phyloP scores from a whole-genome alignment of 2,797 vertebrate species.

The Xerus rutilus region DNA sequence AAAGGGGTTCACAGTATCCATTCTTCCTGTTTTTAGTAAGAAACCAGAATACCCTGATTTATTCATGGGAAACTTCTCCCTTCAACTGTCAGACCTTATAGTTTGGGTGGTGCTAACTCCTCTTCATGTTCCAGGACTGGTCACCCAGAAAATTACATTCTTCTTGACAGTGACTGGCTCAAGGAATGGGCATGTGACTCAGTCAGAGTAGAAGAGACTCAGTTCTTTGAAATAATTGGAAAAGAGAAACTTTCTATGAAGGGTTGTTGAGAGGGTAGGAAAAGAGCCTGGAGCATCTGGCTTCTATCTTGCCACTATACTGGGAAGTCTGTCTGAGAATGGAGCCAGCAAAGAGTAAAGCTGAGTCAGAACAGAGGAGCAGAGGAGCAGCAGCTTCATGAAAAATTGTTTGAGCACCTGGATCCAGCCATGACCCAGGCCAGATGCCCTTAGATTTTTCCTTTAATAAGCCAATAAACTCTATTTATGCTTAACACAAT shows the following conservation, averaged over 20 bases:
- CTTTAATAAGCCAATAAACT: conserved; percentile 44
- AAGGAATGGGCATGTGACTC: not conserved
- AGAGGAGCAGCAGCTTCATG: not conserved
- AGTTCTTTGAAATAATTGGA: not conserved
- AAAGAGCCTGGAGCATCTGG: not conserved
- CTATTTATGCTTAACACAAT: not conserved
- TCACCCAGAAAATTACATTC: not conserved
- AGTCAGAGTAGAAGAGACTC: not conserved
- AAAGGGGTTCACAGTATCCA: not conserved
- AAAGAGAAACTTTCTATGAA: conserved; percentile 31
- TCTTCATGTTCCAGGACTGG: not conserved
- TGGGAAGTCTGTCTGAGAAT: not conserved
- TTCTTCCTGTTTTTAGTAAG: not conserved
- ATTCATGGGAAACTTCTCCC: not conserved
- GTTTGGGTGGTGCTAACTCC: not conserved
- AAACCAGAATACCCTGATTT: not conserved
- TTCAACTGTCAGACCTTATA: not conserved
- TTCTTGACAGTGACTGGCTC: not conserved
- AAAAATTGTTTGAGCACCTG: conserved; percentile 43
- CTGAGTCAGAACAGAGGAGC: not conserved
- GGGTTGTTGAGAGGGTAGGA: not conserved
- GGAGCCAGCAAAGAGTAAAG: not conserved
- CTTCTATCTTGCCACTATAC: not conserved
- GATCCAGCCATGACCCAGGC: not conserved
- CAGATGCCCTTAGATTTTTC: not conserved